Conservation (phyloP, 2,113 vertebrate species). For the Lasiurus borealis region DNA sequence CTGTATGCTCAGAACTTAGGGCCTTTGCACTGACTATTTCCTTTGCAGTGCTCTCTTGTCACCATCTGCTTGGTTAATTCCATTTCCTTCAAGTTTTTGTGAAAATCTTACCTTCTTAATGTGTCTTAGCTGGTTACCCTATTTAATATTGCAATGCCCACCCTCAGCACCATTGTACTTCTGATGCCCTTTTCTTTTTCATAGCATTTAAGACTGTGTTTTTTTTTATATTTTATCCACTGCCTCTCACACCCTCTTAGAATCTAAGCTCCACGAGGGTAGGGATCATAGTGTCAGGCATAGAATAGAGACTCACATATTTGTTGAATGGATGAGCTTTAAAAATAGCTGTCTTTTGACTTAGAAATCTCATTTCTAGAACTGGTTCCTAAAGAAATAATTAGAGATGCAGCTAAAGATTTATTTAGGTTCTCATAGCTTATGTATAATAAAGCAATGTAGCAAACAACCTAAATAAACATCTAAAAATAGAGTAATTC, state of each 20-base stretch:
- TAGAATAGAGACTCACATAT: not conserved
- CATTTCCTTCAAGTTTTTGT: conserved; percentile 15
- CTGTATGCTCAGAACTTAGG: not conserved
- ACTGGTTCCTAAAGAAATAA: conserved; percentile 13
- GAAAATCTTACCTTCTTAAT: not conserved
- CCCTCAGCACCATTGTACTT: not conserved
- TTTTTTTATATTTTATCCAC: conserved; percentile 46
- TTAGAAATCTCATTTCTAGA: conserved; percentile 44
- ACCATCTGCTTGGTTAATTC: not conserved
- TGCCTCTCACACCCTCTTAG: not conserved
- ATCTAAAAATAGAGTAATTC: conserved; percentile 15
- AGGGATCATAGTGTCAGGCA: not conserved
- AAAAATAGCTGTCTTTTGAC: conserved; percentile 46
- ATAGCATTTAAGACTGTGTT: not conserved
- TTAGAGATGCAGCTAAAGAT: not conserved
- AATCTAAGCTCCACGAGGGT: not conserved
- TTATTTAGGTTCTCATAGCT: conserved; percentile 19
- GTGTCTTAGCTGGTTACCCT: conserved; percentile 22
- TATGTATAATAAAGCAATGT: conserved; percentile 1
- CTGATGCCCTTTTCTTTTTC: not conserved
- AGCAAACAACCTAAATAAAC: conserved; percentile 18
- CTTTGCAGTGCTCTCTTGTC: not conserved
- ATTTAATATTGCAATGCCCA: not conserved
- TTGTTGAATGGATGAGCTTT: conserved; percentile 20
- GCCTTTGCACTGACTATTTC: not conserved